Percentiles rank a stretch among this genome's conserved stretches.
Conservation (phyloP, 2,888 invertebrate species). For the Nineta flava region DNA sequence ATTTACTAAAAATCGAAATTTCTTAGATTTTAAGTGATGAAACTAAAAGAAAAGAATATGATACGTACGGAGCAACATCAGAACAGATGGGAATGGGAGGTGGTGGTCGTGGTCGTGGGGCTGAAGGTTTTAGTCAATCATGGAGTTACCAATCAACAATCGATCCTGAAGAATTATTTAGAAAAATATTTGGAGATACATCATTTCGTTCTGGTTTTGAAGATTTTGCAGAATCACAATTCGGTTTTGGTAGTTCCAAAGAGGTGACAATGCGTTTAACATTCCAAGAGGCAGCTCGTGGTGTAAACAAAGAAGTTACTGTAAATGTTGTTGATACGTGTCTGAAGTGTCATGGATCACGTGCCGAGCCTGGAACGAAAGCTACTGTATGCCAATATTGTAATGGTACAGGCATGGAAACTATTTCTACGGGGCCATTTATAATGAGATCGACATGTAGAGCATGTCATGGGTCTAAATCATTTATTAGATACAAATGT, state of each 20-base stretch:
- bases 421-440: conserved; percentile 81
- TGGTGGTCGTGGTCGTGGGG: conserved; percentile 34
- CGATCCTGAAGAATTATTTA: conserved; percentile 92
- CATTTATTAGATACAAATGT: conserved; percentile 83
- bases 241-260: conserved; percentile 82
- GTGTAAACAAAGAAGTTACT: conserved; percentile 83
- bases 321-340: conserved; percentile 90
- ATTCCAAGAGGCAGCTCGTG: conserved; percentile 89
- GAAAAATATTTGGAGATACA: conserved; percentile 86
- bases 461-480: conserved; percentile 72
- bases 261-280: conserved; percentile 81
- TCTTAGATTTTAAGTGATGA: conserved; percentile 75
- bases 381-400: conserved; percentile 80
- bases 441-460: conserved; percentile 94
- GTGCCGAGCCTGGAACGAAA: conserved; percentile 85
- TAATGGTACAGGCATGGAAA: conserved; percentile 94
- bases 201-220: conserved; percentile 45
- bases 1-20: conserved; percentile 3
- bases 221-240: conserved; percentile 77
- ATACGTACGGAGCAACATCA: conserved; percentile 78
- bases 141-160: conserved; percentile 81
- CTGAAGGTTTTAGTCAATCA: conserved; percentile 50
- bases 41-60: conserved; percentile 80
- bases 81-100: conserved; percentile 66
- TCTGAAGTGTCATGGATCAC: conserved; percentile 68